Evolutionary conservation across 2,113 vertebrate genomes (phyloP).

Genomic region (Caranx ignobilis): DNA sequence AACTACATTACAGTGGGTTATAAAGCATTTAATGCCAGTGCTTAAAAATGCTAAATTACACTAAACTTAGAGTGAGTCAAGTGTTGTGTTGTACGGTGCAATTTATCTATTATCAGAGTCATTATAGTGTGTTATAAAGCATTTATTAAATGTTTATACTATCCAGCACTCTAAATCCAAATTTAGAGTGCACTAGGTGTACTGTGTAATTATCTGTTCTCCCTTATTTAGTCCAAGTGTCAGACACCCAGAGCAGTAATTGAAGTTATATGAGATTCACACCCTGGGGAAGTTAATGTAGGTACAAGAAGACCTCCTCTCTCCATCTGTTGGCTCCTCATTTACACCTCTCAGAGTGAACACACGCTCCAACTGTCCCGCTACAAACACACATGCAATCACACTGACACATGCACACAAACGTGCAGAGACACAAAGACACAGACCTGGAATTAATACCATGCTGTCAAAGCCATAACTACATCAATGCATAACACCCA

Average conservation of each 20-base stretch:
- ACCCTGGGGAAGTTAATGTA: background rate
- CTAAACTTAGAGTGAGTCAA: background rate
- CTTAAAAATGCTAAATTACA: no score
- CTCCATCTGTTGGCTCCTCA: conserved; percentile 21
- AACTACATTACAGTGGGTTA: no score
- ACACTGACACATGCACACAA: background rate
- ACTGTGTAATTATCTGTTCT: conserved; percentile 14
- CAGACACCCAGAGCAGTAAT: background rate
- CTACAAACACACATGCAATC: background rate
- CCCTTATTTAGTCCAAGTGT: background rate
- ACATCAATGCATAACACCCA: background rate
- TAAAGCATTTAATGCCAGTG: no score
- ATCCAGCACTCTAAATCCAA: no score
- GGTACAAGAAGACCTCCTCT: background rate
- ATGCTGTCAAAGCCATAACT: background rate
- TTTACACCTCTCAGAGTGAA: conserved; percentile 39
- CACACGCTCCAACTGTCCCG: background rate
- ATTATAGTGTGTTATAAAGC: no score
- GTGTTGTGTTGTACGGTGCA: background rate
- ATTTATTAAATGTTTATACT: no score
- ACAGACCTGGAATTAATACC: conserved; percentile 19
- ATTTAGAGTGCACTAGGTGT: no score
- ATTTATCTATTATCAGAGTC: no score
- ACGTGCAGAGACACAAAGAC: background rate
- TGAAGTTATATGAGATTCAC: conserved; percentile 26